Conservation (phyloP, 1,140 invertebrate genomes). For the Mamestra configurata region DNA sequence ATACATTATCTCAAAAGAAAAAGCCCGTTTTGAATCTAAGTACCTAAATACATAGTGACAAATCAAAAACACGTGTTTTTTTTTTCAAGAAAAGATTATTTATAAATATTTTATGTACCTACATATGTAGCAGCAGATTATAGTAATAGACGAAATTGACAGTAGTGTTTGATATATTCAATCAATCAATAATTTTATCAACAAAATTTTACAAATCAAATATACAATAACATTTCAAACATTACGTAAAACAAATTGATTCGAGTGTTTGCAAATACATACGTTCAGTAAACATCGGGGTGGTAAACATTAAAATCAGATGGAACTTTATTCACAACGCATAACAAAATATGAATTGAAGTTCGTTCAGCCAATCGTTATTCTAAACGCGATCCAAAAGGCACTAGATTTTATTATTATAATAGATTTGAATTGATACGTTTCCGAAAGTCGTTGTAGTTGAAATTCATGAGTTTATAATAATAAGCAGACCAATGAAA, state of each 20-base stretch:
- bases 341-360: slow-evolving; percentile 50
- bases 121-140: background rate
- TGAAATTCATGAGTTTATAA: slow-evolving; percentile 36
- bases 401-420: slow-evolving; percentile 80
- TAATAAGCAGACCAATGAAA: slow-evolving; percentile 5
- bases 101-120: background rate
- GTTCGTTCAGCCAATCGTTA: slow-evolving; percentile 67
- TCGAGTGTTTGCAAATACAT: slow-evolving; percentile 14
- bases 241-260: slow-evolving; percentile 27
- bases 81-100: background rate
- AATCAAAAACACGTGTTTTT: slow-evolving; percentile 1
- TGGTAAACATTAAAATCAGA: slow-evolving; percentile 39
- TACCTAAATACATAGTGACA: background rate
- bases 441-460: slow-evolving; percentile 75
- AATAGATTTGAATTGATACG: slow-evolving; percentile 73
- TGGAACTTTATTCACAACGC: slow-evolving; percentile 24
- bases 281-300: slow-evolving; percentile 2
- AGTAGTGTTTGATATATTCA: background rate
- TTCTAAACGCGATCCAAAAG: slow-evolving; percentile 80
- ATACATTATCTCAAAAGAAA: background rate
- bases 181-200: background rate
- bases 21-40: background rate
- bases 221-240: slow-evolving; percentile 22
- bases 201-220: slow-evolving; percentile 10
- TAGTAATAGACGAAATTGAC: background rate